A percentile compares a stretch with the other conserved stretches of the same genome.
phyloP scores from a whole-genome alignment of 2,113 vertebrate species.

The Aptenodytes forsteri region DNA sequence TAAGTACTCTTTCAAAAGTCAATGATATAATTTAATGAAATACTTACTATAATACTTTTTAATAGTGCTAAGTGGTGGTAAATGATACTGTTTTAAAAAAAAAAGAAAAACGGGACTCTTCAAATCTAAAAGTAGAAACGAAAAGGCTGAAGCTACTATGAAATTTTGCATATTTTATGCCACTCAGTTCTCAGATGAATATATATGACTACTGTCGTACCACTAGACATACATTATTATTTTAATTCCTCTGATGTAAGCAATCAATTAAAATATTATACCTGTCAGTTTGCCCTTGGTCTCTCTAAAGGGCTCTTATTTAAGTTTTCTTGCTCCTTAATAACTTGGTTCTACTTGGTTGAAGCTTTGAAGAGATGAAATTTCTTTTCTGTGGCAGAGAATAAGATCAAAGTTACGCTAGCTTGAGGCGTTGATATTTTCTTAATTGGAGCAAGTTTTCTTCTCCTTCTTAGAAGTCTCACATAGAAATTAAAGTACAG shows the following conservation, averaged over 20 bases:
- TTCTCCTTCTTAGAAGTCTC: not conserved
- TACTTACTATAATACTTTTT: not conserved
- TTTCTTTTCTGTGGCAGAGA: constrained; percentile 48
- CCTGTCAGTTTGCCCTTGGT: constrained; percentile 36
- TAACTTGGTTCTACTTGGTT: constrained; percentile 44
- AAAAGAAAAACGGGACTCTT: not conserved
- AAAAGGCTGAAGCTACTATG: not conserved
- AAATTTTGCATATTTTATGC: not conserved
- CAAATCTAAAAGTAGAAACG: not conserved
- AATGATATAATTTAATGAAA: not conserved
- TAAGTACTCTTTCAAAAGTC: not conserved
- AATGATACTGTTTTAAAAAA: not conserved
- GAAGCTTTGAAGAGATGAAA: constrained; percentile 47
- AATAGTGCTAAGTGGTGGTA: not conserved
- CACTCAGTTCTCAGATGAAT: not conserved
- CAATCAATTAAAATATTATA: constrained; percentile 34
- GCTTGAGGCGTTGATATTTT: constrained; percentile 46
- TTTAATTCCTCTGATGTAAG: constrained; percentile 23
- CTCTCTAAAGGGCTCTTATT: constrained; percentile 16
- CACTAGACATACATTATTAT: not conserved
- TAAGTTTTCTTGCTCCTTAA: constrained; percentile 19
- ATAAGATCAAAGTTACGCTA: not conserved
- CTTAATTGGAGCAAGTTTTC: constrained; percentile 50
- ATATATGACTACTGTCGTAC: not conserved
- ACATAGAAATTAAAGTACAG: constrained; percentile 3